Conservation (phyloP, 2,113 vertebrate species). For the Polyodon spathula region DNA sequence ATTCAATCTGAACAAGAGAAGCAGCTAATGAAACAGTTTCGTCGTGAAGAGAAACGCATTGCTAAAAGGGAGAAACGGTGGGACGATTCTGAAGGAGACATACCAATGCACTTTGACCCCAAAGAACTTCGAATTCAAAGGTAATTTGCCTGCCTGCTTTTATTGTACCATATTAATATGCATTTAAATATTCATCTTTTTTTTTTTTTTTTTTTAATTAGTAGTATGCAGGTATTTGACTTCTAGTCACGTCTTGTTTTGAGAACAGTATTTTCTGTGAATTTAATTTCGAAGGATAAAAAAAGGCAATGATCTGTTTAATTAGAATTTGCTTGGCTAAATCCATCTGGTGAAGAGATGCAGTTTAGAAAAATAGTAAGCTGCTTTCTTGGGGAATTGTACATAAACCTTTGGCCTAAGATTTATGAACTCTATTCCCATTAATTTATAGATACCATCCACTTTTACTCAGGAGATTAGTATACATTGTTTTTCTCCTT, state of each 20-base stretch:
- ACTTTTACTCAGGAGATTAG: slow-evolving; percentile 30
- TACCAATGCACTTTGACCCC: slow-evolving; percentile 69
- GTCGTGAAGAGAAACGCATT: slow-evolving; percentile 82
- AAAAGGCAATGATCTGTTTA: slow-evolving; percentile 59
- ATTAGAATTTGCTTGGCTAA: slow-evolving; percentile 60
- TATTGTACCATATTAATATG: background rate
- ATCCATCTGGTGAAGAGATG: slow-evolving; percentile 44
- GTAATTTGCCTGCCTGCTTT: slow-evolving; percentile 43
- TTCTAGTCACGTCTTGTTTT: slow-evolving; percentile 37
- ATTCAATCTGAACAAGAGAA: slow-evolving; percentile 93
- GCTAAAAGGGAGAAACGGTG: slow-evolving; percentile 73
- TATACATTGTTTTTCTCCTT: slow-evolving; percentile 31
- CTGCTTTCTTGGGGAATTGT: slow-evolving; percentile 37
- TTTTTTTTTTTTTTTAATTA: background rate
- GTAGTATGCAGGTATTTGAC: slow-evolving; percentile 17
- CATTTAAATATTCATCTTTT: background rate
- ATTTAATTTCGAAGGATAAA: slow-evolving; percentile 52
- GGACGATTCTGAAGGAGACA: slow-evolving; percentile 73
- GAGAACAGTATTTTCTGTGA: slow-evolving; percentile 32
- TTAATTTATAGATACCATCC: slow-evolving; percentile 36
- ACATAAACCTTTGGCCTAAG: slow-evolving; percentile 27
- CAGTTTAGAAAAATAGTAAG: slow-evolving; percentile 52
- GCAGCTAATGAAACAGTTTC: slow-evolving; percentile 80
- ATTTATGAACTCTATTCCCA: slow-evolving; percentile 37
- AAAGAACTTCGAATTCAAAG: slow-evolving; percentile 80